Base-by-base conservation (phyloP, 1,140 invertebrate species). In the Pogonognathellus flavescens region DNA sequence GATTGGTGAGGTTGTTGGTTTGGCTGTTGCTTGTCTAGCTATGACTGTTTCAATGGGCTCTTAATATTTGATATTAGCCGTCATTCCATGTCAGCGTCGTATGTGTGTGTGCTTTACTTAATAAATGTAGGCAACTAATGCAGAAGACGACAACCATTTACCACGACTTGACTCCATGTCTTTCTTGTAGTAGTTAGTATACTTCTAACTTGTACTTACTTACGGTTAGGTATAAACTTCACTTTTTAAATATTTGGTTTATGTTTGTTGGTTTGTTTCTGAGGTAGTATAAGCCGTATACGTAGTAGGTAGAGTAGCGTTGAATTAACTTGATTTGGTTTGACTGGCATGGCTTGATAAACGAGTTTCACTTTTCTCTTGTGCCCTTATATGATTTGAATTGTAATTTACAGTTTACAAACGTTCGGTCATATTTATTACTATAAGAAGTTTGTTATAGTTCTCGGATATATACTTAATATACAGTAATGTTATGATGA, bases 301-400 rank as follows among this genome's bases (percentile, higher is more conserved):
- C 8, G 10, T 70, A 18, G 66, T 2, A 41, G 10, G 62, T 70
- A n/a, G 11, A n/a, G 11, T n/a, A 18, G 70, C n/a, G 41, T 41
- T 76, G 70, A 31, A n/a, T 41, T 41, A 49, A 49, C 31, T 13
- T 76, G 31, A 16, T 72, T 31, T 72, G 70, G 31, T 31, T 76
- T 76, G 62, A 66, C 62, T 66, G 70, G 70, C 70, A 84, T 57
- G 62, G 60, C 60, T 80, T 80, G 84, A 84, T 80, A 70, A 80
- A 80, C 84, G 70, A 84, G 84, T 84, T 84, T 84, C 84, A 76
- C 84, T 84, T 80, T 84, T 70, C 66, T 80, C 72, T 80, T 41
- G n/a, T 50, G 25, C n/a, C 70, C 70, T 76, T 76, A 76, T 76
- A 76, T 50, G 70, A 16, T 76, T 76, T 76, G 14, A 76, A 76